Base-by-base conservation (phyloP, 2,888 invertebrate genomes). In the Argyresthia goedartella region DNA sequence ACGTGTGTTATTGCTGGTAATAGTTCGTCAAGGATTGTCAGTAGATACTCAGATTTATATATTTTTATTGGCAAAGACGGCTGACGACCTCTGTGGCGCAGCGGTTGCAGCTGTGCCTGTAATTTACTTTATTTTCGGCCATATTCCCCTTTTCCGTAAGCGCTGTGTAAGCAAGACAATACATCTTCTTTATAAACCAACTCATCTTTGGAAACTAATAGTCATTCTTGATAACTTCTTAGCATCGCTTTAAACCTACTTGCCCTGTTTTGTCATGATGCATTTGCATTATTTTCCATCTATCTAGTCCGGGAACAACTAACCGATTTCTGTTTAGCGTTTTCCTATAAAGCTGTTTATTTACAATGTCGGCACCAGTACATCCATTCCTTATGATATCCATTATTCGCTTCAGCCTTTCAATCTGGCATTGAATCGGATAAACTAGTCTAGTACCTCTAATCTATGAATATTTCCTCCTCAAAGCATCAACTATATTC, bases 161-260 rank as follows among this genome's bases (percentile, higher is more conserved):
- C 65, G 51, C 67, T 69, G 10, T 60, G 50, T 2, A 69, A 11
- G 52, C 67, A 68, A 1, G 56, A n/a, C 0, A 10, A 50, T 6
- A 66, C 60, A 48, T 69, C 50, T 66, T 66, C 6, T 44, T 53
- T 25, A 65, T 56, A 52, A 59, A 62, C 0, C 58, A 52, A 0
- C 55, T 54, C 62, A 66, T 63, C 53, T 61, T 63, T 9, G 61
- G 57, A 50, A 69, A 69, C 68, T 68, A 68, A 50, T 54, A 68
- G 1, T 59, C 58, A 0, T 51, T 53, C 56, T 67, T 69, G 11
- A 70, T 62, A 8, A 65, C 13, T 3, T 60, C 57, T 13, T 11
- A 39, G 45, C 61, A 62, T 11, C 55, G 52, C n/a, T 64, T 52
- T 3, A 63, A 52, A 1, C 69, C 69, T n/a, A 69, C 63, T 50